Percentiles rank a stretch among this genome's conserved stretches.
Conservation (phyloP, 2,888 invertebrate genomes). For the Leptopilina myrica region DNA sequence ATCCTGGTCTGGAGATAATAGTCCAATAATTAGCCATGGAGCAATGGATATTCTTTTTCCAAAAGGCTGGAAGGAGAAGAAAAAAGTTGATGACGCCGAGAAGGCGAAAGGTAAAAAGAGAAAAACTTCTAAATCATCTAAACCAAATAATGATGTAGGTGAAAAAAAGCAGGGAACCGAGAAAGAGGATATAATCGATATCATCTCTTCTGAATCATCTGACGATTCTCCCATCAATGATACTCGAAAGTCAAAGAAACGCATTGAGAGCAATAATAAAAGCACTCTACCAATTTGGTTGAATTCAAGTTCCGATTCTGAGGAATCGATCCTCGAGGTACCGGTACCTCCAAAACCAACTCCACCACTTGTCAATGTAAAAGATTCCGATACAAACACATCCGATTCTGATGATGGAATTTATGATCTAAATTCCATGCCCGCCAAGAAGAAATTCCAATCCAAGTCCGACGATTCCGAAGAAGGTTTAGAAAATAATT, state of each 20-base stretch:
- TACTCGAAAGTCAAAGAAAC: conserved; percentile 37
- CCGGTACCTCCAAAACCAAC: conserved; percentile 71
- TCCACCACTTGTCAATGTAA: conserved; percentile 68
- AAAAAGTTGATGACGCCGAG: not conserved
- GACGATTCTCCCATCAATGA: conserved; percentile 50
- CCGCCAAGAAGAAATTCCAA: not conserved
- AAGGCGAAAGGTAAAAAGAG: not conserved
- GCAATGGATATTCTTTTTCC: conserved; percentile 26
- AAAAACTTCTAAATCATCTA: not conserved
- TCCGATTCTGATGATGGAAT: conserved; percentile 31
- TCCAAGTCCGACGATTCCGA: conserved; percentile 33
- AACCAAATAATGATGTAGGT: not conserved
- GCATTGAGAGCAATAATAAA: conserved; percentile 25
- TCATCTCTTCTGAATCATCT: conserved; percentile 49
- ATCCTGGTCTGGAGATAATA: not conserved
- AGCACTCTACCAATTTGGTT: not conserved
- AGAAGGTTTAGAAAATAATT: not conserved
- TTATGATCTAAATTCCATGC: not conserved
- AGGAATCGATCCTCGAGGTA: conserved; percentile 71
- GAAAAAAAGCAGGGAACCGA: conserved; percentile 22
- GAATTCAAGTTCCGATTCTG: conserved; percentile 61
- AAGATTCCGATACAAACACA: conserved; percentile 65
- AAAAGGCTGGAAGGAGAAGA: not conserved
- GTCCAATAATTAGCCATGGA: not conserved
- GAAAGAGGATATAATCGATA: conserved; percentile 12